Base-by-base conservation (phyloP, 2,113 vertebrate genomes). In the Pachyramphus minor region DNA sequence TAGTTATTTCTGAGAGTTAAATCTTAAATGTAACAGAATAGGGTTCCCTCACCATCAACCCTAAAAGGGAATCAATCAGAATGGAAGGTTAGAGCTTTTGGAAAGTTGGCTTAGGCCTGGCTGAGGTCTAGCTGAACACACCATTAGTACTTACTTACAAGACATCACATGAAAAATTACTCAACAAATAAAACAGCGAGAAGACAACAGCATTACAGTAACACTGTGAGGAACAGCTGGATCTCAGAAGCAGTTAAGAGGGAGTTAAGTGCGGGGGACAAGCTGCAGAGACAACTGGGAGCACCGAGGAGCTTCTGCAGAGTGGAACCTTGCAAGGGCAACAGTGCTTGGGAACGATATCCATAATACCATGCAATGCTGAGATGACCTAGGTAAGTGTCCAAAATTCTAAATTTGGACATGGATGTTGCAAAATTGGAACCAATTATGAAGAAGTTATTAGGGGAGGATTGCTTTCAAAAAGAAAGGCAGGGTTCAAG, bases 1-100 rank as follows among this genome's bases (percentile, higher is more conserved):
- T 12, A 72, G 42, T 35, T 76, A 50, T 76, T 83, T 79, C 28
- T 86, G 49, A 82, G 58, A 63, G 49, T 31, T 12, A 59, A 73
- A 5, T 62, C 27, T 83, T 67, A 58, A 58, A 41, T 33, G 31
- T 62, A 35, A 5, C 33, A 35, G 31, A 52, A 44, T 3, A 10
- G 31, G n/a, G 9, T 41, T 27, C 24, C 2, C 1, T 39, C n/a
- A 24, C 45, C 60, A 50, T 52, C 21, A 69, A 12, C 20, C 58
- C 20, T 55, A 4, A 8, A 3, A 0, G 11, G 22, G 39, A 78
- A 85, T 44, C 56, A 49, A 0, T 37, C 33, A 47, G 60, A 79
- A 52, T 0, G 0, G 47, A 21, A 71, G 11, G n/a, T 12, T 28
- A 50, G 7, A 1, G 4, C 25, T 77, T 13, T 52, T 50, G n/a